Percentiles rank a stretch among this genome's conserved stretches.
These are phyloP conservation scores for Copidosoma floridanum DNA, from an alignment of 1,140 invertebrate species.

Conservation along the genomic window DNA sequence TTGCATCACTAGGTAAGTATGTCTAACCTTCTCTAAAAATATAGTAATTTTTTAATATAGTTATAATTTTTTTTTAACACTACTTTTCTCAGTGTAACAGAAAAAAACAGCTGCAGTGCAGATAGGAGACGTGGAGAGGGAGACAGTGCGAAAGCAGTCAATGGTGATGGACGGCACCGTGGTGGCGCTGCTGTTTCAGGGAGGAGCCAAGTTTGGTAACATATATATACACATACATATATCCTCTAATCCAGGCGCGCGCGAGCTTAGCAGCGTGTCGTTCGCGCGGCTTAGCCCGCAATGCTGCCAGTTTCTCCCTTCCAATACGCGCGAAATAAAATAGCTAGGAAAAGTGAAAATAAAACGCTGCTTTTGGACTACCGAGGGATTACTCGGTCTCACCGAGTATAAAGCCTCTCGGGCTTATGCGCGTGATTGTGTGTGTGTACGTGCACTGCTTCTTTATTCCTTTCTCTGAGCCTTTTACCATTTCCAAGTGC, in stretches of 20 bases:
- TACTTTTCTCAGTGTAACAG: too few relatives aligned
- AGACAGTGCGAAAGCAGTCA: neutral
- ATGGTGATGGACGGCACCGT: neutral
- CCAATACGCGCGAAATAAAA: slow-evolving; percentile 44
- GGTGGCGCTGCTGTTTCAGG: neutral
- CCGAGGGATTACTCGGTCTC: slow-evolving; percentile 35
- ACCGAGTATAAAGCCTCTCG: neutral
- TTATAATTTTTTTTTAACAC: too few relatives aligned
- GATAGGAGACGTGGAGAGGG: too few relatives aligned
- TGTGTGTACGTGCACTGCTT: slow-evolving; percentile 35
- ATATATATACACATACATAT: too few relatives aligned
- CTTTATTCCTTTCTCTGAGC: slow-evolving; percentile 34
- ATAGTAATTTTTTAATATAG: too few relatives aligned
- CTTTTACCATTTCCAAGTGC: slow-evolving; percentile 46
- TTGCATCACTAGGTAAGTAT: too few relatives aligned
- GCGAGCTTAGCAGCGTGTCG: slow-evolving; percentile 44
- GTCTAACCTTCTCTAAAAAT: too few relatives aligned
- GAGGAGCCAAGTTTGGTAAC: too few relatives aligned
- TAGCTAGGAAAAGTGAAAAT: slow-evolving; percentile 49
- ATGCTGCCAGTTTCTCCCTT: slow-evolving; percentile 28
- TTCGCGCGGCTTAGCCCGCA: slow-evolving; percentile 37
- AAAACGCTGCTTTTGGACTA: slow-evolving; percentile 44
- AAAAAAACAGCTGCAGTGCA: too few relatives aligned
- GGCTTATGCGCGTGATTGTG: neutral
- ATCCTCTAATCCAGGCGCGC: too few relatives aligned